Evolutionary conservation across 2,888 invertebrate species (phyloP).

Genomic region (Patella ulyssiponensis): DNA sequence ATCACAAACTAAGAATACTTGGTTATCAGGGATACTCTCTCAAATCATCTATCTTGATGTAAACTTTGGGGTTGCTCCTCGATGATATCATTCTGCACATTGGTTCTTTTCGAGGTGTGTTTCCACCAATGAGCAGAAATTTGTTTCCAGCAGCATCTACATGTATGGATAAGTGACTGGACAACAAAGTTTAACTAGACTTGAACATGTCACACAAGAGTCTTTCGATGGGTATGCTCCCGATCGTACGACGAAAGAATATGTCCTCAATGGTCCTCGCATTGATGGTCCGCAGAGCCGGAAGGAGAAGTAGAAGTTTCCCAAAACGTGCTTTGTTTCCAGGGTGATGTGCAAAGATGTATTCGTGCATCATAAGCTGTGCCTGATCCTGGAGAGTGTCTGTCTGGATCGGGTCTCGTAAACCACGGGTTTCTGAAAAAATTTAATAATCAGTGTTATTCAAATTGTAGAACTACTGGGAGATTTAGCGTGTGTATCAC

Average conservation of each 20-base stretch:
- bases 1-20: too few species aligned
- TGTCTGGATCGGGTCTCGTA: constrained; percentile 77
- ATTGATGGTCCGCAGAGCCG: constrained; percentile 77
- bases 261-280: constrained; percentile 78
- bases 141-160: too few species aligned
- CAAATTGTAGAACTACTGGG: neutral
- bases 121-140: too few species aligned
- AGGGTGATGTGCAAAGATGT: constrained; percentile 70
- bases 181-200: constrained; percentile 52
- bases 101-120: too few species aligned
- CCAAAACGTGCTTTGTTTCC: constrained; percentile 78
- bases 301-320: constrained; percentile 81
- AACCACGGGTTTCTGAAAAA: constrained; percentile 77
- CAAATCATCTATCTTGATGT: too few species aligned
- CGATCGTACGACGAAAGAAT: constrained; percentile 84
- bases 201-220: constrained; percentile 79
- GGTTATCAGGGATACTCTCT: too few species aligned
- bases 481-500: neutral
- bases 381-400: constrained; percentile 85
- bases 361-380: constrained; percentile 83
- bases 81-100: too few species aligned
- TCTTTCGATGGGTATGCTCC: constrained; percentile 81
- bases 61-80: too few species aligned
- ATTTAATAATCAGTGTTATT: neutral
- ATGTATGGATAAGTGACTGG: too few species aligned